Evolutionary conservation across 2,888 invertebrate species (phyloP), one percentile per base, ranked within the genome.

Genomic region (Arge pagana): DNA sequence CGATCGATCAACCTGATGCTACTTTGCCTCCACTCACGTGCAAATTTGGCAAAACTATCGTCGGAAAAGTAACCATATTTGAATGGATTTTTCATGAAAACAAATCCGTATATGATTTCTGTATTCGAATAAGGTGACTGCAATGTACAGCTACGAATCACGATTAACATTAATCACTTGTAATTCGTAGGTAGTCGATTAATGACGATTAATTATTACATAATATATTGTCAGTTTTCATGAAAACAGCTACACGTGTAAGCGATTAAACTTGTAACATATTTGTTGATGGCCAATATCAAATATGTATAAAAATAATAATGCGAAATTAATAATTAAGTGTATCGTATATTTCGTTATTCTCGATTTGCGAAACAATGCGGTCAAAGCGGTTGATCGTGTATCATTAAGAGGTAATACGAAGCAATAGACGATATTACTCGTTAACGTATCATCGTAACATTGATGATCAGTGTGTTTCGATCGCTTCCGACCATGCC

Each of bases 221-320:
- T 64, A 26, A 59, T 66, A 64, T 65, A 66, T 60, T 58, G 60
- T 60, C 64, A 61, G 57, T 65, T 68, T 64, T 62, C 61, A 59
- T 58, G 61, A 58, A 60, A 63, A 68, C 61, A 60, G 60, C 56
- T 58, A 59, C 53, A 66, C 36, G 37, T 43, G 33, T 43, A 50
- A 54, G 51, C 39, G 40, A 52, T 33, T 50, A 58, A 54, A 60
- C 63, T 64, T 69, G 68, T 68, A 68, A 68, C 67, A 69, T 69
- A 69, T 69, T 69, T 68, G 68, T 68, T 68, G 68, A 69, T 68
- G 67, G 68, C 69, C 68, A 68, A 69, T 68, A 68, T 69, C 68
- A 68, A 68, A 69, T 68, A 69, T 69, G 68, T 69, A 69, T 69
- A 67, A 68, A 69, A 64, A 59, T 65, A 67, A 67, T 68, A 67